Conservation (phyloP, 2,888 invertebrate species). For the Germaria angustata region DNA sequence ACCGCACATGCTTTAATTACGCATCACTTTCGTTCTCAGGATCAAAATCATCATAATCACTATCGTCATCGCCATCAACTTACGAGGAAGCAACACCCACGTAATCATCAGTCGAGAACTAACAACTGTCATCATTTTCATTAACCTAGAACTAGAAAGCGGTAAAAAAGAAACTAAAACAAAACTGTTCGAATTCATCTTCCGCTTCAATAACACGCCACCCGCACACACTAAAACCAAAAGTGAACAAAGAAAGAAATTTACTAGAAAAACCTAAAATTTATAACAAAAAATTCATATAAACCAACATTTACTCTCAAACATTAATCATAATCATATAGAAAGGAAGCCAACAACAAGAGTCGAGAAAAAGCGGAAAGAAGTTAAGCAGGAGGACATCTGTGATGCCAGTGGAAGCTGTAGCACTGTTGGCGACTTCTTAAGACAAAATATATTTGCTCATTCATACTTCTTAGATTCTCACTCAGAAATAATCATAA, state of each 20-base stretch:
- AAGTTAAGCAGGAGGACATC: slow-evolving; percentile 65
- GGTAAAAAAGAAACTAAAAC: slow-evolving; percentile 9
- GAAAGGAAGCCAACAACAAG: slow-evolving; percentile 35
- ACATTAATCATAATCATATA: slow-evolving; percentile 65
- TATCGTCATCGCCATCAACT: slow-evolving; percentile 29
- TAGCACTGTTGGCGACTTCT: slow-evolving; percentile 30
- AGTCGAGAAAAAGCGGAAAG: slow-evolving; percentile 10
- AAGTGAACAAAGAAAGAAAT: slow-evolving; percentile 15
- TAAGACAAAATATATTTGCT: slow-evolving; percentile 9
- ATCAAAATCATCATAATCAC: slow-evolving; percentile 57
- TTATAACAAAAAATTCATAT: slow-evolving; percentile 16
- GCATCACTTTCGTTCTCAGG: slow-evolving; percentile 63
- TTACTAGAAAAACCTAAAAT: slow-evolving; percentile 4
- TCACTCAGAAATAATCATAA: slow-evolving; percentile 54
- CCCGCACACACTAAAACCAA: slow-evolving; percentile 22
- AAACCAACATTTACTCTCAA: slow-evolving; percentile 59
- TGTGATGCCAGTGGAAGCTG: slow-evolving; percentile 40
- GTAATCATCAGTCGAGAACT: slow-evolving; percentile 30
- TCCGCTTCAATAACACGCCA: slow-evolving; percentile 58
- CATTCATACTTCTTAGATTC: background rate
- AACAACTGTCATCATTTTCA: slow-evolving; percentile 67
- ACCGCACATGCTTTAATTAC: slow-evolving; percentile 56
- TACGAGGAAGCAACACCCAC: slow-evolving; percentile 5
- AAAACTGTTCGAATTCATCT: slow-evolving; percentile 54
- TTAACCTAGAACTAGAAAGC: slow-evolving; percentile 63